A percentile compares a stretch with the other conserved stretches of the same genome.
Conservation (phyloP, 2,797 vertebrate species). For the Spinibarbus caldwelli region DNA sequence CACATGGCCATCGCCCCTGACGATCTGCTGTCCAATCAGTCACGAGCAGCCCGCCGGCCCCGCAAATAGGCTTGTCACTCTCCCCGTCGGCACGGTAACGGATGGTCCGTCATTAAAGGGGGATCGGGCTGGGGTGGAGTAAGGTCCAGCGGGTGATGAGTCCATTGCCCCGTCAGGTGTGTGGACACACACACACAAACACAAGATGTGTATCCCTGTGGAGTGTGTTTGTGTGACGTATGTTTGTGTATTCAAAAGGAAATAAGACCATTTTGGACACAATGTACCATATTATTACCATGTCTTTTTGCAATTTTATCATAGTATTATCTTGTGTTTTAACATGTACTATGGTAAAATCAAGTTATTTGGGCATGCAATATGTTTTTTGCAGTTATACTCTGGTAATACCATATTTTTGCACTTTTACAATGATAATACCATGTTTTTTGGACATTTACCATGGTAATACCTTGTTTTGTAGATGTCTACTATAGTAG, state of each 20-base stretch:
- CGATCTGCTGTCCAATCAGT: constrained; percentile 80
- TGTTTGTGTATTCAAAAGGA: background rate
- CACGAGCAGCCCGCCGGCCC: constrained; percentile 71
- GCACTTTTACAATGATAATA: background rate
- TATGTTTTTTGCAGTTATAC: background rate
- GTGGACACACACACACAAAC: constrained; percentile 35
- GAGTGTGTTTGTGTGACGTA: background rate
- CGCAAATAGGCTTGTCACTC: constrained; percentile 85
- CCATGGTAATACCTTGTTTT: background rate
- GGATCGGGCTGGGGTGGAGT: constrained; percentile 16
- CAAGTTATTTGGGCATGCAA: background rate
- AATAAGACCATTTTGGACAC: background rate
- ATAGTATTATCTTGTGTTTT: background rate
- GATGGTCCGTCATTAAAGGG: constrained; percentile 74
- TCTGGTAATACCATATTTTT: background rate
- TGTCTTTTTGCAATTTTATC: background rate
- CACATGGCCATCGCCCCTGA: constrained; percentile 78
- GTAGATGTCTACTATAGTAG: background rate
- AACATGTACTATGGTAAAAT: background rate
- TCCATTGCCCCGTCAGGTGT: constrained; percentile 46
- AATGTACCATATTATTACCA: background rate
- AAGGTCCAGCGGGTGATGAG: constrained; percentile 49
- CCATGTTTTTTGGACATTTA: background rate
- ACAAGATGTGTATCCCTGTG: background rate
- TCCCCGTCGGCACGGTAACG: constrained; percentile 81